Evolutionary conservation across 2,113 vertebrate genomes (phyloP).

Genomic region (Parotia lawesii): DNA sequence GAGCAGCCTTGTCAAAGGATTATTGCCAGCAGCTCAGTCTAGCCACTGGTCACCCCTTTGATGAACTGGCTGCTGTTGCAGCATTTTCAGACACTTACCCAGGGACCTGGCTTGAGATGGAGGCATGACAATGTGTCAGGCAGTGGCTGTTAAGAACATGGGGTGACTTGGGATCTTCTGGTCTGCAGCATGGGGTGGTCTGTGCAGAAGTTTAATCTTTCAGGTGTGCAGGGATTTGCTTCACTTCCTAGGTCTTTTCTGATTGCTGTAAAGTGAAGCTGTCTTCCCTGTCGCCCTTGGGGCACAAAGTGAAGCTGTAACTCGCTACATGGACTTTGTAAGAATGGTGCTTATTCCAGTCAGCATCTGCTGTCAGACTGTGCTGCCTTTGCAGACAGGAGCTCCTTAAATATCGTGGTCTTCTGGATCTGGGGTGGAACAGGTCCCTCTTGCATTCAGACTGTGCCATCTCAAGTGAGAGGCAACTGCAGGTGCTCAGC

Average conservation of each 20-base stretch:
- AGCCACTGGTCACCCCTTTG: neutral
- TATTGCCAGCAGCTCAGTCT: neutral
- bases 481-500: neutral
- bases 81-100: neutral
- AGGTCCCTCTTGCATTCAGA: neutral
- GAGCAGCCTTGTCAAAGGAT: neutral
- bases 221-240: neutral
- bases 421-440: neutral
- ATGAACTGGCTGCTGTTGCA: neutral
- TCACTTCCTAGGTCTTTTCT: neutral
- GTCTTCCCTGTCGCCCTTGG: neutral
- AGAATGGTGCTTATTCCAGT: neutral
- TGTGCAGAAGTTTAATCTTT: neutral
- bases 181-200: neutral
- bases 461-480: neutral
- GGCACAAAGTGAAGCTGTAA: neutral
- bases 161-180: neutral
- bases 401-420: neutral
- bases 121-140: accelerated
- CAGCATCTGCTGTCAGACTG: neutral
- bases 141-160: neutral
- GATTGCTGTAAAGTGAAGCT: neutral
- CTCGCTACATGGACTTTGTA: neutral
- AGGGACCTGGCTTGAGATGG: neutral
- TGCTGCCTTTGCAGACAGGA: neutral